Base-by-base conservation (phyloP, 2,113 vertebrate species). In the Nothoprocta perdicaria region DNA sequence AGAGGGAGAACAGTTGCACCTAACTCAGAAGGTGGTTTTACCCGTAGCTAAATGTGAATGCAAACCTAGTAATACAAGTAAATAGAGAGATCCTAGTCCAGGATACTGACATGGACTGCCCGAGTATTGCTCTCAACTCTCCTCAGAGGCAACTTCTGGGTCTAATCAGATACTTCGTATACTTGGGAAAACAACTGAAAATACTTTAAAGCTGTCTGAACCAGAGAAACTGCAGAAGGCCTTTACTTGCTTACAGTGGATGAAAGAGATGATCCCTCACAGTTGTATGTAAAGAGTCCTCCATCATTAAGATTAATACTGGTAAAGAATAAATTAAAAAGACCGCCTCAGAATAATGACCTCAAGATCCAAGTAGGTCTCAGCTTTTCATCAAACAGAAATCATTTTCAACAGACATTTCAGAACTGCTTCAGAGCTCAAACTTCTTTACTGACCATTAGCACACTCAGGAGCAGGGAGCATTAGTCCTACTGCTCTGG, bases 381-480 rank as follows among this genome's bases (percentile, higher is more conserved):
- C 40, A 67, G 71, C 24, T 86, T 94, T 75, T 72, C 90, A 88
- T 43, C 41, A 38, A 63, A 80, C 68, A 79, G 72, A 93, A 93
- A 45, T 88, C 82, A 92, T 95, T 93, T 96, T 74, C 84, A 94
- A 90, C 41, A 22, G 76, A 95, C 93, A 94, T 95, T 90, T 94
- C 68, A 95, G 76, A 71, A 45, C 33, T 61, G 22, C 15, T 95
- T 94, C 91, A 92, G 57, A 94, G 46, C 15, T 96, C 38, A 84
- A 76, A 26, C 29, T 86, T 91, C 75, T 57, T 79, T 79, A 81
- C 23, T 41, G 55, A n/a, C 12, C 75, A 93, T 95, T 93, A 95
- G 22, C 89, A 71, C 55, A 80, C 91, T 88, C 88, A 86, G 84
- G 80, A 88, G 77, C 38, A 84, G 26, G 23, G 9, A 88, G 68